Percentiles rank a stretch among this genome's conserved stretches.
Evolutionary conservation across 1,140 invertebrate species (phyloP).

Genomic region (Calycopis cecrops): DNA sequence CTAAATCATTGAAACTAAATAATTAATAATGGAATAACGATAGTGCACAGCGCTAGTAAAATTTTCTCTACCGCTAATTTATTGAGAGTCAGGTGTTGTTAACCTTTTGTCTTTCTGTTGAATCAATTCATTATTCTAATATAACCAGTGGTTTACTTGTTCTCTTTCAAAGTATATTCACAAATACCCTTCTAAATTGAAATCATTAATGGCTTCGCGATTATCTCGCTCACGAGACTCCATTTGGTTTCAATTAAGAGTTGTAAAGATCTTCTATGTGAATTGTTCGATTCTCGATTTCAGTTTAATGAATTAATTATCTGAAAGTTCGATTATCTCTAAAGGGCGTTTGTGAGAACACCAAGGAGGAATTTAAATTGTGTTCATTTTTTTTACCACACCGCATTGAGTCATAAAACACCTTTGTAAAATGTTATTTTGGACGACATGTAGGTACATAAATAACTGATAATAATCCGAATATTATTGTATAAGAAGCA

Average conservation of each 20-base stretch:
- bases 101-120: conserved; percentile 31
- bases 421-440: too few relatives aligned
- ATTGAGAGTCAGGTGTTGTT: conserved; percentile 25
- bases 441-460: too few relatives aligned
- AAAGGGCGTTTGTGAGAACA: conserved; percentile 34
- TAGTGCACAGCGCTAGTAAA: too few relatives aligned
- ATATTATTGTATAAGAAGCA: too few relatives aligned
- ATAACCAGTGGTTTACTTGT: conserved; percentile 40
- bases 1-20: too few relatives aligned
- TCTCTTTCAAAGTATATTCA: conserved; percentile 56
- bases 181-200: conserved; percentile 64
- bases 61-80: conserved; percentile 10
- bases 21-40: too few relatives aligned
- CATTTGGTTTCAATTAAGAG: conserved; percentile 65
- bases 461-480: too few relatives aligned
- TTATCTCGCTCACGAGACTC: conserved; percentile 65
- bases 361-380: conserved; percentile 4
- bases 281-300: conserved; percentile 63
- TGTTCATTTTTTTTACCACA: not conserved
- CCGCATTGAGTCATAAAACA: too few relatives aligned
- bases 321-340: conserved; percentile 53
- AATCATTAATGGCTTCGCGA: conserved; percentile 64
- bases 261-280: conserved; percentile 67
- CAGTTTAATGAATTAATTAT: conserved; percentile 70
- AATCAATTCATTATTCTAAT: conserved; percentile 42